Conservation (phyloP, 2,797 vertebrate species). For the Rhinophrynus dorsalis region DNA sequence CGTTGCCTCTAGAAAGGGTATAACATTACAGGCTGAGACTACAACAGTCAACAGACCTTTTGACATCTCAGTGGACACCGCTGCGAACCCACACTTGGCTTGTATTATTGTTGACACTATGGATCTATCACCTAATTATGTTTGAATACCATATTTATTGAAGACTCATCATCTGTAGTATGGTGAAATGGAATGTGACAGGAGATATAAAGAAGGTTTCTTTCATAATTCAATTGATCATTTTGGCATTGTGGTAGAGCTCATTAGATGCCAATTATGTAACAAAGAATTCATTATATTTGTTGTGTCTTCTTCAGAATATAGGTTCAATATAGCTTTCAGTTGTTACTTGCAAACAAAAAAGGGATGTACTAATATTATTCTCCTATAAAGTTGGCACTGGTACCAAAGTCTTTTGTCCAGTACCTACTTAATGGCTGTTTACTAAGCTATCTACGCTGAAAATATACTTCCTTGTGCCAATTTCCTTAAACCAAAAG, state of each 20-base stretch:
- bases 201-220: slow-evolving; percentile 64
- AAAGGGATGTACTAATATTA: no score
- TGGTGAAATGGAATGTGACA: slow-evolving; percentile 79
- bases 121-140: slow-evolving; percentile 83
- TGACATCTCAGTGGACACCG: slow-evolving; percentile 75
- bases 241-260: slow-evolving; percentile 50
- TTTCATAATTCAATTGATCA: slow-evolving; percentile 56
- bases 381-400: no score
- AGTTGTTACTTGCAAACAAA: no score
- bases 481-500: no score
- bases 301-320: no score
- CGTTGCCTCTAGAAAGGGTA: slow-evolving; percentile 59
- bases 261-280: slow-evolving; percentile 58
- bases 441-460: no score
- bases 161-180: slow-evolving; percentile 88
- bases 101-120: slow-evolving; percentile 59
- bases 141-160: slow-evolving; percentile 87
- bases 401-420: no score
- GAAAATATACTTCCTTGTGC: no score
- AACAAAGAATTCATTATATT: slow-evolving; percentile 52
- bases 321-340: no score
- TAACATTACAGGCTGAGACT: slow-evolving; percentile 57
- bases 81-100: slow-evolving; percentile 72
- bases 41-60: slow-evolving; percentile 57
- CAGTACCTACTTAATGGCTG: no score